Base-by-base conservation (phyloP, 92 coral and sea anemone genomes). In the Parazoanthus atlanticus region DNA sequence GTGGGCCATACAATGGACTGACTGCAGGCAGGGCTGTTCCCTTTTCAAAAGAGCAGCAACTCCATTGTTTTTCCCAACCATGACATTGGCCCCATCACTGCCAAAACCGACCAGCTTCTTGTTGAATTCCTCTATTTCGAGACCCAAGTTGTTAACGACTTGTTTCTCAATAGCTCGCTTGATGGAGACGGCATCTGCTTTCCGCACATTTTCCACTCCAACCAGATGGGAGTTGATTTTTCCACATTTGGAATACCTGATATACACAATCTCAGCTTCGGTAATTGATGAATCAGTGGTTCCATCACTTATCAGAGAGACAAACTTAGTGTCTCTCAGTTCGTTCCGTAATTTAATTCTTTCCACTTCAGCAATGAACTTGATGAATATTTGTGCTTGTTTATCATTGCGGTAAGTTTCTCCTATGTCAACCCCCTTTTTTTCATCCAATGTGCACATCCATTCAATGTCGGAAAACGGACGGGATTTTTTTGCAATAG, bases 31-130 rank as follows among this genome's bases (percentile, higher is more conserved):
- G 41, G 91, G 86, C 6, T 73, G 74, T n/a, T 38, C 66, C 76
- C 76, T 61, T 74, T 73, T 88, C 81, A 88, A 80, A 19, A 88
- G 76, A 26, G 91, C 86, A 70, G 91, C 91, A 88, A 88, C 87
- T 30, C 91, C 91, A 26, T 88, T 88, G 23, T 73, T 8, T 32
- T 25, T 74, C 1, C 91, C 91, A 54, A 38, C 73, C 81, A 88
- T 88, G 6, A 88, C 83, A 6, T 86, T 65, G 40, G 88, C 91
- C 75, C 88, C 87, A 81, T 88, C 88, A 65, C 64, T 71, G 52
- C 88, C 87, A 28, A 88, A 70, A 29, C 30, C 88, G 31, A 88
- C 91, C 73, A 88, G 12, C 26, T 73, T 88, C 82, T 81, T 23
- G 77, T 64, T 71, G 31, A 88, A 80, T 71, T 88, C 91, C 8